A percentile compares a stretch with the other conserved stretches of the same genome.
These are phyloP conservation scores for Panorpa germanica DNA, from an alignment of 2,888 invertebrate genomes.

Conservation along the genomic window DNA sequence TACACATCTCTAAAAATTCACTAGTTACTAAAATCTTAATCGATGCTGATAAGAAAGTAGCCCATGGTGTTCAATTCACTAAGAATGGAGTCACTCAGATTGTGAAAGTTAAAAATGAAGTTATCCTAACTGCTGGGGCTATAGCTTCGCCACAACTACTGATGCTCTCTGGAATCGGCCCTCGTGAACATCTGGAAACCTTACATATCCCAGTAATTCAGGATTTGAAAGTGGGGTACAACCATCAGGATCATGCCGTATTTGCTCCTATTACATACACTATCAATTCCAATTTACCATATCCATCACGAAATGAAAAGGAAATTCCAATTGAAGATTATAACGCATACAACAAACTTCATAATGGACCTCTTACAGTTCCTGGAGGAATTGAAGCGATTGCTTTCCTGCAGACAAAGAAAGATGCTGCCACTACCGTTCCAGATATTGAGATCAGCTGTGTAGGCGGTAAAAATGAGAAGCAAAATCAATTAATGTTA, in stretches of 20 bases:
- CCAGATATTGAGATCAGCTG: constrained; percentile 62
- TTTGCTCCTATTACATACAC: too few species aligned
- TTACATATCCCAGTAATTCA: too few species aligned
- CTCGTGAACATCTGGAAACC: constrained; percentile 42
- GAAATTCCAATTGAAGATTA: constrained; percentile 11
- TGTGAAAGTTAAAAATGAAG: constrained; percentile 48
- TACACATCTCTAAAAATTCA: constrained; percentile 52
- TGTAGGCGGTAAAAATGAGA: constrained; percentile 17
- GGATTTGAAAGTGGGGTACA: too few species aligned
- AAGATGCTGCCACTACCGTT: constrained; percentile 22
- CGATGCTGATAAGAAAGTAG: constrained; percentile 42
- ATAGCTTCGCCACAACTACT: constrained; percentile 66
- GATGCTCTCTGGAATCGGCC: constrained; percentile 69
- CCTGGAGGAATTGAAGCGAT: constrained; percentile 42
- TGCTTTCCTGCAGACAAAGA: too few species aligned
- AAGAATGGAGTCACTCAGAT: constrained; percentile 36
- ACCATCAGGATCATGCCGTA: too few species aligned
- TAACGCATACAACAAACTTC: constrained; percentile 18
- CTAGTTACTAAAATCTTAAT: constrained; percentile 47
- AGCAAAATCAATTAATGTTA: constrained; percentile 30
- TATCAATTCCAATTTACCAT: too few species aligned
- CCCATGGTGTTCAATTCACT: constrained; percentile 50
- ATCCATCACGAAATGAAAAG: too few species aligned
- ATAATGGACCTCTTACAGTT: constrained; percentile 26
- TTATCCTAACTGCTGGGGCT: constrained; percentile 65